Percentiles rank a stretch among this genome's conserved stretches.
These are phyloP conservation scores for Equus quagga DNA, from an alignment of 2,113 vertebrate species.

Conservation along the genomic window DNA sequence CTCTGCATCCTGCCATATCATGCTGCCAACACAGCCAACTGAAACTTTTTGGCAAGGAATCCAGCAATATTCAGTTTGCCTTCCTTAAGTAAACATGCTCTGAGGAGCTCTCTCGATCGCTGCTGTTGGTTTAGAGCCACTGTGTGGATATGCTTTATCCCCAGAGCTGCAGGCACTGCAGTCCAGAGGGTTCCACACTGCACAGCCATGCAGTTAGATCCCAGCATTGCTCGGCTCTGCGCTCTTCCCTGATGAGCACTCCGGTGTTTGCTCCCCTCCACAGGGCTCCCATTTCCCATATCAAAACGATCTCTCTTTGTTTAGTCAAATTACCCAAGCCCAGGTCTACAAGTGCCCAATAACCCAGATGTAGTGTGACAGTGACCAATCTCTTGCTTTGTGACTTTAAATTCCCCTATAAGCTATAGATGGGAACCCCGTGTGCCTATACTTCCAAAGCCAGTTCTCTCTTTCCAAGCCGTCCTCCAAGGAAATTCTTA, in stretches of 20 bases:
- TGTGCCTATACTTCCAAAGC: neutral
- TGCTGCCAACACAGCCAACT: neutral
- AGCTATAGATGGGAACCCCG: neutral
- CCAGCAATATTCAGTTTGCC: neutral
- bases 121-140: neutral
- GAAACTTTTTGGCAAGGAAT: neutral
- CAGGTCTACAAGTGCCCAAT: neutral
- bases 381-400: neutral
- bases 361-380: neutral
- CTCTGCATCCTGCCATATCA: neutral
- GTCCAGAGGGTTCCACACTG: rapidly evolving
- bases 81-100: neutral
- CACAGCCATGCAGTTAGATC: rapidly evolving
- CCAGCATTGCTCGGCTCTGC: neutral
- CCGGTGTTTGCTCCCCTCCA: neutral
- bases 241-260: neutral
- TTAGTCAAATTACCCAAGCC: neutral
- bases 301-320: neutral
- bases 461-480: slow-evolving; percentile 21
- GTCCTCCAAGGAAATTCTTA: slow-evolving; percentile 53
- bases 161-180: neutral
- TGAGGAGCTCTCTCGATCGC: neutral
- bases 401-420: neutral
- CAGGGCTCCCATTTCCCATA: neutral
- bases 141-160: neutral